Evolutionary conservation across 2,113 vertebrate species (phyloP), one percentile per base, ranked within the genome.

Genomic region (Bambusicola thoracicus): DNA sequence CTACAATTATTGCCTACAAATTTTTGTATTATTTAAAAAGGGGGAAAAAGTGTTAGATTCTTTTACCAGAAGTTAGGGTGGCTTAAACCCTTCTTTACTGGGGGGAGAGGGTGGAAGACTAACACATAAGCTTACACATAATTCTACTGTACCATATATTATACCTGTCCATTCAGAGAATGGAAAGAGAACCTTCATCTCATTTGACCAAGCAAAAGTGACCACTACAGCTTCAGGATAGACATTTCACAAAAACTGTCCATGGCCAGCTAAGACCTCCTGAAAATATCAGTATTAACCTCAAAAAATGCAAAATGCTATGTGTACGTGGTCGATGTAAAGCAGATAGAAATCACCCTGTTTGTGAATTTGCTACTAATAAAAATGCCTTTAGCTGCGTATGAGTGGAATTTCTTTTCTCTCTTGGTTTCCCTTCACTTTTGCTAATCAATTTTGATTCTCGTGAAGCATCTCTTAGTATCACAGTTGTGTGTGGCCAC

Each of bases 361-460:
- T 46, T 92, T n/a, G 10, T 34, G 27, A 90, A 53, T 74, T 53
- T 53, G 66, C 61, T 90, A 72, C 66, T 78, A 40, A 79, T 92
- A 85, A 89, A 92, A 82, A 51, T 15, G 19, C 48, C 29, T 67
- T 76, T 29, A 4, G 34, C 15, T 83, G 24, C 83, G 36, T 40
- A 51, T 49, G 53, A 32, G 36, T 91, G 19, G 61, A 78, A 56
- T 78, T 41, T 65, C 46, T 90, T 85, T 73, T 87, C 70, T 91
- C 8, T 36, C 4, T 56, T 67, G 13, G 18, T 85, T 81, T 93
- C 43, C 58, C 9, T 88, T 32, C 87, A 53, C 40, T 81, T 67
- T 86, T 66, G 40, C 25, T 53, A 29, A 68, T 88, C 49, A 16
- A 75, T 92, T 90, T 83, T 88, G 49, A 48, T 43, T 75, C 51